Base-by-base conservation (phyloP, 2,888 invertebrate genomes). In the Ophraella communa region DNA sequence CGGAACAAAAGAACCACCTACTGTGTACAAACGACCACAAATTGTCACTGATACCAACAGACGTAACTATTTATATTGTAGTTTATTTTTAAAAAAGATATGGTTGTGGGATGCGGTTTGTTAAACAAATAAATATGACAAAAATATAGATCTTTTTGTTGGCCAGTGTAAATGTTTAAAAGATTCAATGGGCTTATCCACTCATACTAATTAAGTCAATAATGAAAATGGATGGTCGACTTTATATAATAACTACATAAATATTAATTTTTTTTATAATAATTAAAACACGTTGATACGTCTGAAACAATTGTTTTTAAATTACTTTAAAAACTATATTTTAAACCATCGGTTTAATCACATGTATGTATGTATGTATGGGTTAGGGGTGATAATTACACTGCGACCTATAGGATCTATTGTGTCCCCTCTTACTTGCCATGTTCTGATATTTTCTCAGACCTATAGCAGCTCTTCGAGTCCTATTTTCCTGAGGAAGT, bases 1-100 rank as follows among this genome's bases (percentile, higher is more conserved):
- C 63, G 65, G 61, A 69, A 69, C 67, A 68, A 67, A 66, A 60
- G 47, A 66, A 68, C 49, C 62, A 65, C 66, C 66, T 66, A 68
- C 66, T 66, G 66, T 58, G 66, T 52, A 18, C 55, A 67, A 64
- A 68, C 52, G 61, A 55, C 59, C 51, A 59, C 47, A 59, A 51
- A 59, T 14, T 33, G 56, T 33, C 24, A 52, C 20, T 42, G 51
- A 51, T 59, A 39, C 17, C 24, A 20, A 47, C 30, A 57, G n/a
- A 21, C 35, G 30, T 20, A 57, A 47, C 20, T 7, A 47, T 57
- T 57, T n/a, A n/a, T n/a, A n/a, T n/a, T 39, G 17, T 56, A 35
- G 30, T 30, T 30, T 2, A 10, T 30, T 30, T 11, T 33, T 11
- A 1, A 8, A 3, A 39, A 54, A 39, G 14, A 39, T 39, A 54